Base-by-base conservation (phyloP, 2,888 invertebrate species). In the Hydraecia micacea region DNA sequence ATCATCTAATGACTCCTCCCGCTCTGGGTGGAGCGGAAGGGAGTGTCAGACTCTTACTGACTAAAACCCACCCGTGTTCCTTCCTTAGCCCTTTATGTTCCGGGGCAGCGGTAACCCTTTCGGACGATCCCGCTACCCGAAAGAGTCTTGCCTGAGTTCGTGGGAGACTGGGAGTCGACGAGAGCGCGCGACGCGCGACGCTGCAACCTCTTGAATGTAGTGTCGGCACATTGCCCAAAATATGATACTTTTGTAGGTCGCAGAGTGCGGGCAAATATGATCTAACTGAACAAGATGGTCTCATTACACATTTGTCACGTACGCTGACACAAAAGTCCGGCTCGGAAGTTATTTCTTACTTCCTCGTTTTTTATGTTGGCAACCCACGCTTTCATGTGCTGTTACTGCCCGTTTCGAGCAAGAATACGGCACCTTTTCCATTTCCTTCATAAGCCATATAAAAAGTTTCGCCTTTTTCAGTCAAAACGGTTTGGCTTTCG, bases 281-380 rank as follows among this genome's bases (percentile, higher is more conserved):
- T 85, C 81, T 87, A 86, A 90, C 81, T 81, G 83, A 81, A 80
- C 81, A 86, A 90, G 90, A 91, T 86, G 85, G 87, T 87, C 90
- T 91, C 90, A 92, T 93, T 92, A 92, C 87, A 89, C 88, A 91
- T 91, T 89, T 89, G 91, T 93, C 92, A 92, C 92, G 93, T 92
- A 85, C 86, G 86, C 86, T 88, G 89, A 91, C 90, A 87, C 81
- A 81, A 80, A 85, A 84, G 84, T 86, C 78, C 80, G 79, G 75
- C 87, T 84, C 68, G 84, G 84, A 82, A 72, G 82, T 86, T 84
- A 86, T 88, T 86, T 74, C 77, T 81, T 82, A 77, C 76, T 82
- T 81, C 73, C 78, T 83, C 80, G 65, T 81, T 85, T 85, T 87
- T 89, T 86, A 81, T 86, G 82, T 79, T 80, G 72, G 73, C 75